These are phyloP conservation scores for Phthorimaea operculella DNA, from an alignment of 1,140 invertebrate genomes.

Conservation along the genomic window DNA sequence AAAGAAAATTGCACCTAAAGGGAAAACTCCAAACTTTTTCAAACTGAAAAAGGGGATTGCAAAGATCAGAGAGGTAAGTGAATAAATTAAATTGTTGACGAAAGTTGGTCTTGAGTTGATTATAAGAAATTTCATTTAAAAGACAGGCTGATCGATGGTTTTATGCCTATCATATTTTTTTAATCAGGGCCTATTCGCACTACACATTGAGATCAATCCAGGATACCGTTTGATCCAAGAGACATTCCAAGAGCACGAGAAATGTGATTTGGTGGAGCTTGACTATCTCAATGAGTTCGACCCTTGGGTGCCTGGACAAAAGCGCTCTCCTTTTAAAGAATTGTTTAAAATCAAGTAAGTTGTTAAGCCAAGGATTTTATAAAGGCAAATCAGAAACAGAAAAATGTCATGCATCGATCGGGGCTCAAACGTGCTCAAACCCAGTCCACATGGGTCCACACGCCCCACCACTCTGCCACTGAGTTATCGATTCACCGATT, in stretches of 20 bases:
- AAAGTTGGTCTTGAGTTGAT: background rate
- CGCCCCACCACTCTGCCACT: background rate
- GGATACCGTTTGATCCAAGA: slow-evolving; percentile 40
- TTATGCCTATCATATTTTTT: no score
- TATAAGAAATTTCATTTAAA: no score
- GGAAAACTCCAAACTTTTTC: background rate
- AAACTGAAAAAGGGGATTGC: background rate
- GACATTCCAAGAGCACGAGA: slow-evolving; percentile 46
- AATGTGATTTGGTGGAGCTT: slow-evolving; percentile 48
- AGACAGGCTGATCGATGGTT: no score
- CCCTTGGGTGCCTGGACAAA: slow-evolving; percentile 39
- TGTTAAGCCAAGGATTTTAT: no score
- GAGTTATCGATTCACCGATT: no score
- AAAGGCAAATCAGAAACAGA: no score
- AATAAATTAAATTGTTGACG: background rate
- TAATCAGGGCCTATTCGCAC: slow-evolving; percentile 44
- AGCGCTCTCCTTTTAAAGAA: slow-evolving; percentile 48
- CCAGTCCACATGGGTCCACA: background rate
- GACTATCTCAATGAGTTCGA: slow-evolving; percentile 40
- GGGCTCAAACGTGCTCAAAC: no score
- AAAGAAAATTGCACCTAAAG: background rate
- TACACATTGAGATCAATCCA: slow-evolving; percentile 34
- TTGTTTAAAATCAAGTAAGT: slow-evolving; percentile 45
- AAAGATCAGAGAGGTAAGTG: slow-evolving; percentile 2
- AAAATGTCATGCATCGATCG: no score